Percentiles rank a stretch among this genome's conserved stretches.
These are phyloP conservation scores for Tolmerus cingulatus DNA, from an alignment of 2,888 invertebrate genomes.

Conservation along the genomic window DNA sequence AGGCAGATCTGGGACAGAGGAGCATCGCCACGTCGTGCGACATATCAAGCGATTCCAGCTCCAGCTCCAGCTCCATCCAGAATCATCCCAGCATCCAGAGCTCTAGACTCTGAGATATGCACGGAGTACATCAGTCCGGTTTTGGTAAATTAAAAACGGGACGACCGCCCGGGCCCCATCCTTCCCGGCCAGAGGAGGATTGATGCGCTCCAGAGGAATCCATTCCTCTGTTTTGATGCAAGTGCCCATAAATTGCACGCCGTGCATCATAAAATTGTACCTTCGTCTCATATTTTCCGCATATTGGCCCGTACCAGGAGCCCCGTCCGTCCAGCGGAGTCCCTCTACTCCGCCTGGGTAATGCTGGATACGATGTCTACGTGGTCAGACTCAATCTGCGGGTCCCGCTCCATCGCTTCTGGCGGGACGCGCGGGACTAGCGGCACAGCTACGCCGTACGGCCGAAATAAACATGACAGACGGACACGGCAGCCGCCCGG, in stretches of 20 bases:
- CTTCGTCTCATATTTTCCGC: constrained; percentile 37
- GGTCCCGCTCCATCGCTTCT: not conserved
- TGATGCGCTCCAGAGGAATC: constrained; percentile 7
- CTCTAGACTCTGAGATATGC: not conserved
- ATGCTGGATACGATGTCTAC: constrained; percentile 13
- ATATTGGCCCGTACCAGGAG: constrained; percentile 8
- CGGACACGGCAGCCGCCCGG: not conserved
- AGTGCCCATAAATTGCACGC: constrained; percentile 40
- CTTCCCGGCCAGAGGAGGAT: not conserved
- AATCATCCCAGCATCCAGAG: not conserved
- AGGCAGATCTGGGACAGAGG: constrained; percentile 18
- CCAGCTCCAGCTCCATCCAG: not conserved
- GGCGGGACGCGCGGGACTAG: not conserved
- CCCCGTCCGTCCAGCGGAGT: not conserved
- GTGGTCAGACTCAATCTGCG: constrained; percentile 36
- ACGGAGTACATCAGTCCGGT: constrained; percentile 24
- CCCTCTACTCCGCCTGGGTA: not conserved
- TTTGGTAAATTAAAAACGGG: constrained; percentile 37
- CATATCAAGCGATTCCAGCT: constrained; percentile 21
- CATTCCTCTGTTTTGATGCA: constrained; percentile 39
- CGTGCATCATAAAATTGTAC: constrained; percentile 40
- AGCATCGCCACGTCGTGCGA: constrained; percentile 20
- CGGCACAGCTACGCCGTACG: not conserved
- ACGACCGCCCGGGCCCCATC: not conserved
- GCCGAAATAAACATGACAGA: constrained; percentile 37